Evolutionary conservation across 2,113 vertebrate genomes (phyloP).

Genomic region (Stictonetta naevosa): DNA sequence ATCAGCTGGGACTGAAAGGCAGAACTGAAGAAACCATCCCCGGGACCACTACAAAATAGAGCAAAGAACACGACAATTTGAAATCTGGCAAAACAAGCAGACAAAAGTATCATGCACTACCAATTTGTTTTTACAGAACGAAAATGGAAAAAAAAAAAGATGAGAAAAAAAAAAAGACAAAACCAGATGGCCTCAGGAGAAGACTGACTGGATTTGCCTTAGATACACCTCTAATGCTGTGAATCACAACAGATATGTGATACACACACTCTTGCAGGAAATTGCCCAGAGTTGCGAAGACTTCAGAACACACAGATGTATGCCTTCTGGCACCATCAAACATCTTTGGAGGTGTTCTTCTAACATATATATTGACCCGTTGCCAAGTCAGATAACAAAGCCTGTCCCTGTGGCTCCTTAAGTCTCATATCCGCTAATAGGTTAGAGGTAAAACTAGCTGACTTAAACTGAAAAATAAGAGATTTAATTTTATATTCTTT

Average conservation of each 20-base stretch:
- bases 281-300: background rate
- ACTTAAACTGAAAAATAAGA: background rate
- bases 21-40: slow-evolving; percentile 98
- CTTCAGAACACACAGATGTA: background rate
- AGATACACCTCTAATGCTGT: background rate
- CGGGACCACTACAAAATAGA: slow-evolving; percentile 84
- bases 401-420: background rate
- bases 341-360: background rate
- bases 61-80: background rate
- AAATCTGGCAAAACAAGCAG: background rate
- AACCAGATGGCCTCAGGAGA: background rate
- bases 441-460: background rate
- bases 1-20: slow-evolving; percentile 95
- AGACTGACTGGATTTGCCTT: background rate
- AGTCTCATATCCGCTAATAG: background rate
- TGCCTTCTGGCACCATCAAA: background rate
- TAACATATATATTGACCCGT: background rate
- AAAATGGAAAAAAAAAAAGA: background rate
- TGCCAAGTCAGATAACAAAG: background rate
- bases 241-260: background rate
- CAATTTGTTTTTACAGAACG: background rate
- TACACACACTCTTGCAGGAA: background rate
- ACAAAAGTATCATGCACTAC: background rate
- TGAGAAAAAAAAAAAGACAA: background rate
- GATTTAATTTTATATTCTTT: background rate